Evolutionary conservation across 2,888 invertebrate species (phyloP), one percentile per base, ranked within the genome.

Genomic region (Leucophora obtusa): DNA sequence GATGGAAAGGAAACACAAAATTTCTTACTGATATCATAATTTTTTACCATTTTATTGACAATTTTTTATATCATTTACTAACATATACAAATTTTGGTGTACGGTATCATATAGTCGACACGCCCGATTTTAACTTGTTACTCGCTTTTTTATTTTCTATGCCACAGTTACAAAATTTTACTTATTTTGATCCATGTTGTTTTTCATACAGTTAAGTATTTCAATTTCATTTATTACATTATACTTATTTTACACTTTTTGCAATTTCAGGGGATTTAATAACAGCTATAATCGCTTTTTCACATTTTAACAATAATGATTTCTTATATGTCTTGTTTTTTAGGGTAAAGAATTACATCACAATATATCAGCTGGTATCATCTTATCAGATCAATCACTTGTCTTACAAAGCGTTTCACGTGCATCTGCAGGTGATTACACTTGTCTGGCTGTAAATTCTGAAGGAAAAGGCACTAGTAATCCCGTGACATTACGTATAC

Each of bases 401-500:
- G 96, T 97, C 8, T 93, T 97, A 77, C 96, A 96, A 89, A 94
- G 94, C 85, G 95, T 97, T 78, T 95, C 94, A 56, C 92, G 96
- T 80, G 93, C 93, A 79, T 95, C 95, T 35, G 96, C 96, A n/a
- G 96, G 97, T 5, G 94, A 95, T 89, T 97, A 96, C 91, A 95
- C 95, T 72, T 97, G 97, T 88, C 92, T 95, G 89, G 96, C 96
- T 35, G 95, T 94, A 75, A 97, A 97, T 90, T 93, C 94, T 76
- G 96, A 96, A 89, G 96, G 96, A 56, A 95, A 94, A 85, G 95
- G 95, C 83, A 91, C 93, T 66, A 94, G 94, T 89, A 94, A 94
- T 88, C 93, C 94, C 38, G 94, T 94, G 83, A 92, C 93, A 54
- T 90, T 94, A 83, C 91, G 93, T 77, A 93, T 94, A 83, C 91